phyloP scores from a whole-genome alignment of 2,797 vertebrate species.

The Ctenopoma multispine region DNA sequence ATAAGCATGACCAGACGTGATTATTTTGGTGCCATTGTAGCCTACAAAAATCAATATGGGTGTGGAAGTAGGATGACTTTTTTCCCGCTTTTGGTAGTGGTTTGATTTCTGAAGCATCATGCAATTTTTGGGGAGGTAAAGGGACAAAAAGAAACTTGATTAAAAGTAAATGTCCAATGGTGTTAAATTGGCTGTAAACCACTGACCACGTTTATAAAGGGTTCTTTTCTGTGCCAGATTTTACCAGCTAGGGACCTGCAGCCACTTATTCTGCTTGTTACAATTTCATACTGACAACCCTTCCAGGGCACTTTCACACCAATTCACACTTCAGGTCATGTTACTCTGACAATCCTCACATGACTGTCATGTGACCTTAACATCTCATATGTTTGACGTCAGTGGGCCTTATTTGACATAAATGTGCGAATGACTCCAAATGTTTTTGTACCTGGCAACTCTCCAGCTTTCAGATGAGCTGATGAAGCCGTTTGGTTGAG shows the following conservation, averaged over 20 bases:
- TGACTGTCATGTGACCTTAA: neutral
- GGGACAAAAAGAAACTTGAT: neutral
- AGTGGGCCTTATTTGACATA: neutral
- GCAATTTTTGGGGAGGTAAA: neutral
- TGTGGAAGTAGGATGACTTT: too few species aligned
- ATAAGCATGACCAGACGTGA: too few species aligned
- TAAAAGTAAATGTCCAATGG: neutral
- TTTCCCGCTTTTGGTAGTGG: neutral
- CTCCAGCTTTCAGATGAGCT: slow-evolving; percentile 23
- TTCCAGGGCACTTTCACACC: neutral
- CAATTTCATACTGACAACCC: neutral
- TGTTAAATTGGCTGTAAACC: neutral
- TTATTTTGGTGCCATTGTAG: too few species aligned
- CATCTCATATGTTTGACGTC: neutral
- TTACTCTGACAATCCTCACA: neutral
- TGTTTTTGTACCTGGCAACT: neutral
- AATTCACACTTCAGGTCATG: slow-evolving; percentile 13
- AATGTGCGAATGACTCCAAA: neutral
- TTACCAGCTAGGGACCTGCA: neutral
- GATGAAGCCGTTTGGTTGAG: slow-evolving; percentile 13
- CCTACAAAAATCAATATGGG: too few species aligned
- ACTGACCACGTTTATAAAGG: neutral
- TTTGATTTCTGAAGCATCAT: neutral
- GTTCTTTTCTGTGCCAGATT: neutral
- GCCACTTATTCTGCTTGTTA: neutral